These are phyloP conservation scores for Melanerpes formicivorus DNA, from an alignment of 2,113 vertebrate species.

Conservation along the genomic window DNA sequence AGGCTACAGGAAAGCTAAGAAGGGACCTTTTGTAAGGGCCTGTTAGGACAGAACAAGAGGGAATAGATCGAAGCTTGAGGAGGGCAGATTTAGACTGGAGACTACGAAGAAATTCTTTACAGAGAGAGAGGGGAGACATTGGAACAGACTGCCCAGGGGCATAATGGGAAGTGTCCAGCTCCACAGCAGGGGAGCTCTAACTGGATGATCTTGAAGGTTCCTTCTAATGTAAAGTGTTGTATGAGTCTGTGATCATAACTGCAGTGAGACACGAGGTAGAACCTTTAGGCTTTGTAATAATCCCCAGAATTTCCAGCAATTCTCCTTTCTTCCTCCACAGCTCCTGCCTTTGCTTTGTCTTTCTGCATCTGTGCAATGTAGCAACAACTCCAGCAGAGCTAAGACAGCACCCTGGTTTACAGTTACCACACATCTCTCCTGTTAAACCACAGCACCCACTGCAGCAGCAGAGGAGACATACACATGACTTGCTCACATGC, in stretches of 20 bases:
- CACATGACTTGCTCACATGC: rapidly evolving
- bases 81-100: no score
- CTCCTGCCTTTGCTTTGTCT: not conserved
- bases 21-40: no score
- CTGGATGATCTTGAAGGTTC: no score
- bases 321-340: not conserved
- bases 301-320: not conserved
- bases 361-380: not conserved
- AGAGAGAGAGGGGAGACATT: no score
- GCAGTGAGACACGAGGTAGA: not conserved
- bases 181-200: no score
- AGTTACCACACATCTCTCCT: not conserved
- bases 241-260: not conserved
- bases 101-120: no score
- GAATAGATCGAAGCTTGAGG: no score
- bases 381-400: not conserved
- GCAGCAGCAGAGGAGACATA: not conserved
- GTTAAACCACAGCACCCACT: not conserved
- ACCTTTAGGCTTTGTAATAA: not conserved
- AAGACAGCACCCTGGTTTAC: not conserved
- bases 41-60: no score
- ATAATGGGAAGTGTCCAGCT: no score
- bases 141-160: no score
- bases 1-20: no score
- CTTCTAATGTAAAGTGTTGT: no score